phyloP scores from a whole-genome alignment of 2,797 vertebrate species.

The Heterohyrax brucei region DNA sequence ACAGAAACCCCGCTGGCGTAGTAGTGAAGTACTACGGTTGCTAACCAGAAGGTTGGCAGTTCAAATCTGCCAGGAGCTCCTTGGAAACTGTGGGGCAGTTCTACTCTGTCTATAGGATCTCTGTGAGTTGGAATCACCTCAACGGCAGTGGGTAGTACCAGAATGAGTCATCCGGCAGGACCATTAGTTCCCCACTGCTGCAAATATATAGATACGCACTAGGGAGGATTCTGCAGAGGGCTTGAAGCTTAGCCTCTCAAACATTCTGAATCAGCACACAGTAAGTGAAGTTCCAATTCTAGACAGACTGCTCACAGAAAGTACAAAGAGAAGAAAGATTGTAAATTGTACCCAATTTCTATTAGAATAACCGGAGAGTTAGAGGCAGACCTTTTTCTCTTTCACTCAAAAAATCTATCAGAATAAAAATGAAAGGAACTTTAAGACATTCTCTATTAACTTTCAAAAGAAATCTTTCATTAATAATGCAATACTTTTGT shows the following conservation, averaged over 20 bases:
- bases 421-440: neutral
- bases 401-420: neutral
- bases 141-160: neutral
- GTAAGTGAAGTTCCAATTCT: neutral
- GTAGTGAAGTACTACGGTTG: too few relatives aligned
- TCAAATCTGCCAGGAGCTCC: too few relatives aligned
- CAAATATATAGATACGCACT: neutral
- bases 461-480: neutral
- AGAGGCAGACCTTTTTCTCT: neutral
- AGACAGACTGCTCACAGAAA: neutral
- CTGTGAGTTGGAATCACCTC: too few relatives aligned
- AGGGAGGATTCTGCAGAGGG: neutral
- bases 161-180: neutral
- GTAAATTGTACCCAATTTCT: neutral
- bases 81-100: too few relatives aligned
- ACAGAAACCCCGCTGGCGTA: too few relatives aligned
- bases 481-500: slow-evolving; percentile 29
- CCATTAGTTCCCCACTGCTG: neutral
- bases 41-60: too few relatives aligned
- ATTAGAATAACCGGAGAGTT: neutral
- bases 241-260: neutral
- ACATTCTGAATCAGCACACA: neutral
- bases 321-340: neutral
- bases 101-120: too few relatives aligned
- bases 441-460: slow-evolving; percentile 12